phyloP scores from a whole-genome alignment of 1,140 invertebrate genomes.

The Saccostrea cuccullata region DNA sequence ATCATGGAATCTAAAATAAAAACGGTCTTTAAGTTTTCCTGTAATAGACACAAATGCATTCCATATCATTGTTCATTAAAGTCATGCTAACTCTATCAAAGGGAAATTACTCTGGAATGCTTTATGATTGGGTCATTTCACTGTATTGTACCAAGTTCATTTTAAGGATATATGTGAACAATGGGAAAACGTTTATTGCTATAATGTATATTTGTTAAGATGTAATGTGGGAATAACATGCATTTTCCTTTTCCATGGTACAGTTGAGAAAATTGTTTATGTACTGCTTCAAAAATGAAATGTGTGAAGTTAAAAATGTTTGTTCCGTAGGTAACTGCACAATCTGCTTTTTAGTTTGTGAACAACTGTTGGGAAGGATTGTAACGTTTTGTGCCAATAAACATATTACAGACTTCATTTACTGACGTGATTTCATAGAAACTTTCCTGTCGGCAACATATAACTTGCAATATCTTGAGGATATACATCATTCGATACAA shows the following conservation, averaged over 20 bases:
- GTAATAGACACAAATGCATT: slow-evolving; percentile 10
- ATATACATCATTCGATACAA: not conserved
- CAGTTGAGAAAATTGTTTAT: not conserved
- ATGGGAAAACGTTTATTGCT: not conserved
- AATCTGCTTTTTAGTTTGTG: not conserved
- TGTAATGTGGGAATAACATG: not conserved
- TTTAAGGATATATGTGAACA: not conserved
- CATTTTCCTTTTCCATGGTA: not conserved
- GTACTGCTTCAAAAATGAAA: not conserved
- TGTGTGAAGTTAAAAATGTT: not conserved
- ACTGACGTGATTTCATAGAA: not conserved
- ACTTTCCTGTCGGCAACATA: not conserved
- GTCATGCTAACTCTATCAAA: not conserved
- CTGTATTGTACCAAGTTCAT: not conserved
- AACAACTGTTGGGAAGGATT: not conserved
- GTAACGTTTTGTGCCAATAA: not conserved
- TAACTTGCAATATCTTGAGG: not conserved
- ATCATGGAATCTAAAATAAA: not conserved
- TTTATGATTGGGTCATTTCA: not conserved
- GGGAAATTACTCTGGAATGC: not conserved
- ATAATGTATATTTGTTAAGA: not conserved
- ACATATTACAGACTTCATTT: slow-evolving; percentile 8
- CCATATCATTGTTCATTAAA: not conserved
- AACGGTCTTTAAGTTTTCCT: not conserved
- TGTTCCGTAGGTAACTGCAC: not conserved